Evolutionary conservation across 2,797 vertebrate species (phyloP).

Genomic region (Aphelocoma californica): DNA sequence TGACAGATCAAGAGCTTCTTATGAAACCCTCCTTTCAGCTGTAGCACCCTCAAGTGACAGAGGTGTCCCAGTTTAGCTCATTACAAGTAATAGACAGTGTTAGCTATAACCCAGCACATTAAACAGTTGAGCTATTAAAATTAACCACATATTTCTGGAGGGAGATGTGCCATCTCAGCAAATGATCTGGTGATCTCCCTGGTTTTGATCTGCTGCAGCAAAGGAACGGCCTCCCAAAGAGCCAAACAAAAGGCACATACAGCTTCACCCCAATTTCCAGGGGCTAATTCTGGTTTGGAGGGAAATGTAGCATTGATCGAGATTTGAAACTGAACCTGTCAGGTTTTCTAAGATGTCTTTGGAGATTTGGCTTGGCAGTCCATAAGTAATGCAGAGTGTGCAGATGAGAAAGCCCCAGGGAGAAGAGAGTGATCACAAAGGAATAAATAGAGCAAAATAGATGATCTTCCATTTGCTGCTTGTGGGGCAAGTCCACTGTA

Average conservation of each 20-base stretch:
- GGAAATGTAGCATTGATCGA: background rate
- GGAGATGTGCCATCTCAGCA: background rate
- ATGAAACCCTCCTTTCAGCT: background rate
- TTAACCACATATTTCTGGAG: background rate
- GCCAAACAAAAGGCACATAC: background rate
- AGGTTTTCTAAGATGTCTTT: background rate
- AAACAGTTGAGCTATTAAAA: slow-evolving; percentile 18
- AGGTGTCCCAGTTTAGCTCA: background rate
- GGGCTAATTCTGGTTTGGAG: background rate
- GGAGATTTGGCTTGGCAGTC: slow-evolving; percentile 22
- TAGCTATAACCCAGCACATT: background rate
- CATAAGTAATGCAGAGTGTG: slow-evolving; percentile 10
- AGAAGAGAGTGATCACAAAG: slow-evolving; percentile 35
- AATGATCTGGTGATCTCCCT: background rate
- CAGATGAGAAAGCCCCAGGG: slow-evolving; percentile 9
- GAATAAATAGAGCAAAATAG: slow-evolving; percentile 53
- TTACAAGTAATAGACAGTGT: background rate
- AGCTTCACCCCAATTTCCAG: background rate
- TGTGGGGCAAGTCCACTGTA: background rate
- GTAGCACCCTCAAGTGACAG: slow-evolving; percentile 16
- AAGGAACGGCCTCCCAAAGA: background rate
- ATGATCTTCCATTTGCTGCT: slow-evolving; percentile 2
- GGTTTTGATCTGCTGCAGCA: background rate
- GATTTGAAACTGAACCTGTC: background rate
- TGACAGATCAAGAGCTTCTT: background rate